Evolutionary conservation across 2,797 vertebrate species (phyloP).

Genomic region (Catamblyrhynchus diadema): DNA sequence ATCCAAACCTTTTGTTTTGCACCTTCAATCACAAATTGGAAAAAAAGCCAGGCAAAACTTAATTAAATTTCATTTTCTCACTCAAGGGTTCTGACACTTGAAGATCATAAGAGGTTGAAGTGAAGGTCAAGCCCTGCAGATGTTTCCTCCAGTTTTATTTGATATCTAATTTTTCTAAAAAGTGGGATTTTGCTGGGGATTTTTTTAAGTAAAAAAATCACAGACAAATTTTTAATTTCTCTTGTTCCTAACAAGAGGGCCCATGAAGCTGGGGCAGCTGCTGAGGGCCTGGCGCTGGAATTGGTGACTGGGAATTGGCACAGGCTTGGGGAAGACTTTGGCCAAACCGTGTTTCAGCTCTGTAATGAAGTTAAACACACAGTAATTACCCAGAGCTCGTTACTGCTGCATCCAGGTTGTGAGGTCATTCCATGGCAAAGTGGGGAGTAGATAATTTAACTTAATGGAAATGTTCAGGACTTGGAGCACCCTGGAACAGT

Average conservation of each 20-base stretch:
- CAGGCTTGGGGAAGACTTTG: neutral
- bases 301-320: neutral
- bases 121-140: neutral
- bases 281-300: neutral
- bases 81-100: neutral
- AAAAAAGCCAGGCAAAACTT: neutral
- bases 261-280: neutral
- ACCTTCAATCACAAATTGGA: neutral
- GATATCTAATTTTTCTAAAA: neutral
- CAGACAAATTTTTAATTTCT: neutral
- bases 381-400: neutral
- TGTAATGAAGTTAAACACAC: neutral
- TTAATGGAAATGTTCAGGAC: neutral
- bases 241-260: neutral
- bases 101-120: neutral
- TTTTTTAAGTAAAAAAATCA: neutral
- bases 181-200: fast-evolving
- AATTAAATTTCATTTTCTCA: neutral
- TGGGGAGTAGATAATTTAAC: neutral
- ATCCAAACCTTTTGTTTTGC: neutral
- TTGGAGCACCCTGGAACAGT: neutral
- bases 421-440: neutral
- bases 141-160: neutral
- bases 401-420: neutral
- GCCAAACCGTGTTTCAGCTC: neutral